These are phyloP conservation scores for Himalopsyche tibetana DNA, from an alignment of 2,888 invertebrate species.

Conservation along the genomic window DNA sequence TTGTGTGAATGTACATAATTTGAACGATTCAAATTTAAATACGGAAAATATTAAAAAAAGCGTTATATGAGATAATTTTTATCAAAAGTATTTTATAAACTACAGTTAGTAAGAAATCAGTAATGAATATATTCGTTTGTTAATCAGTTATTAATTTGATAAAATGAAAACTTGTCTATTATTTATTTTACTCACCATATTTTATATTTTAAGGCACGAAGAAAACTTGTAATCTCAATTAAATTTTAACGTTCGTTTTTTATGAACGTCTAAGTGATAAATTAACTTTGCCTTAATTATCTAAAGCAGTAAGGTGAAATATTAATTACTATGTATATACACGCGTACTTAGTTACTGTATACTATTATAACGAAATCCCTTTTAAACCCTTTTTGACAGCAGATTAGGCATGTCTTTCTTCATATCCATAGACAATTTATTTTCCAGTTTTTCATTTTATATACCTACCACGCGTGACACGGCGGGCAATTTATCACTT, in stretches of 20 bases:
- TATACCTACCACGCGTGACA: background rate
- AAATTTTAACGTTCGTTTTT: background rate
- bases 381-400: slow-evolving; percentile 18
- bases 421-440: background rate
- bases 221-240: no score
- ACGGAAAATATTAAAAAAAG: no score
- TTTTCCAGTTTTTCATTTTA: background rate
- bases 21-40: no score
- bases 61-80: no score
- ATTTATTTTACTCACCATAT: no score
- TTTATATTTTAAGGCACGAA: no score
- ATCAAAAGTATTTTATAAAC: no score
- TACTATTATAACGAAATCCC: background rate
- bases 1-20: no score
- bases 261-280: background rate
- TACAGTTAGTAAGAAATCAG: no score
- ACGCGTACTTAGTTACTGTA: background rate
- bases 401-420: background rate
- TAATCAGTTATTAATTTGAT: no score
- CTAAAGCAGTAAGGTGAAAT: background rate
- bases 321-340: background rate
- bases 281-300: background rate
- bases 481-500: background rate
- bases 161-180: no score
- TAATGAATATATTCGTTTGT: no score